These are phyloP conservation scores for Carlito syrichta DNA, from an alignment of 2,113 vertebrate genomes.

Conservation along the genomic window DNA sequence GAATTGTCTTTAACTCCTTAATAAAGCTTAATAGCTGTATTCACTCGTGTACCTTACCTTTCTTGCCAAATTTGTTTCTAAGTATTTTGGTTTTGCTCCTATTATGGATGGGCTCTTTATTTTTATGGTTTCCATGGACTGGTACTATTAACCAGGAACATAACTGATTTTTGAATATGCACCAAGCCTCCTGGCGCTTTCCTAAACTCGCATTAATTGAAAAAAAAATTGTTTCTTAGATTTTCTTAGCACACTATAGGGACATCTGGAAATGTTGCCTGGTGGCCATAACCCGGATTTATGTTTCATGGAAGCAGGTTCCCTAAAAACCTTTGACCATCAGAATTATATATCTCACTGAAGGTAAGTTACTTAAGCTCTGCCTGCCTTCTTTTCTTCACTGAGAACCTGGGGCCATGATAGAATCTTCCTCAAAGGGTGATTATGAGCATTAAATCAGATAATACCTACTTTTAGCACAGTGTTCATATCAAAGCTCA, in stretches of 20 bases:
- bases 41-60: rapidly evolving
- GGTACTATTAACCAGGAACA: neutral
- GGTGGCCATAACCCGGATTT: neutral
- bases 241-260: neutral
- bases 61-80: too few relatives aligned
- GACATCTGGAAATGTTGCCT: too few relatives aligned
- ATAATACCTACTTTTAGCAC: too few relatives aligned
- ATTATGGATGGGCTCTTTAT: neutral
- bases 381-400: neutral
- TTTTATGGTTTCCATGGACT: neutral
- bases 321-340: neutral
- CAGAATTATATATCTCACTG: neutral
- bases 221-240: neutral
- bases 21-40: neutral
- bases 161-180: neutral
- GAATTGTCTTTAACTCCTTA: neutral
- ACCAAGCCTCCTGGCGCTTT: neutral
- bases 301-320: neutral
- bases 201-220: neutral
- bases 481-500: neutral
- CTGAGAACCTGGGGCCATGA: too few relatives aligned
- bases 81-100: neutral
- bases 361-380: neutral
- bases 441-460: neutral
- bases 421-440: rapidly evolving